Percentiles rank a stretch among this genome's conserved stretches.
Evolutionary conservation across 2,113 vertebrate genomes (phyloP).

Genomic region (Eptesicus fuscus): DNA sequence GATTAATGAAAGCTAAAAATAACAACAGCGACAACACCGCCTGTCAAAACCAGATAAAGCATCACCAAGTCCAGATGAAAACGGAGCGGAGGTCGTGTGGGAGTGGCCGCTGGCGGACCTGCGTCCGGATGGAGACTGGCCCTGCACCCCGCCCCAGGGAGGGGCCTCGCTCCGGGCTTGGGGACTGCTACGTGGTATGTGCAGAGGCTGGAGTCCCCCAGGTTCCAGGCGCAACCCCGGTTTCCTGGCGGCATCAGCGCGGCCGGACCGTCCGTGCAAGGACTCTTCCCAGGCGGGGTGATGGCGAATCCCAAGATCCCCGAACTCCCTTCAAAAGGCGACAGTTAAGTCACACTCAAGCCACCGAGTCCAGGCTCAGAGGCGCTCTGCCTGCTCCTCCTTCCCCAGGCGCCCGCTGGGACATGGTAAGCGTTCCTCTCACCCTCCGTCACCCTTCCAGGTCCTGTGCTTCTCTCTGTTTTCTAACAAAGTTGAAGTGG

Average conservation of each 20-base stretch:
- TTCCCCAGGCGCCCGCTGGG: not conserved
- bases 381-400: too few species aligned
- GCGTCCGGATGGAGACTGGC: too few species aligned
- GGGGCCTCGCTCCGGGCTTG: rapidly evolving
- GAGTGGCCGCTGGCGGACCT: rapidly evolving
- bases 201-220: rapidly evolving
- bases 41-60: conserved; percentile 40
- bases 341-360: not conserved
- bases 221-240: not conserved
- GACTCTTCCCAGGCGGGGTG: not conserved
- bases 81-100: rapidly evolving
- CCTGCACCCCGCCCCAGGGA: rapidly evolving
- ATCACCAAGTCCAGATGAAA: not conserved
- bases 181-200: rapidly evolving
- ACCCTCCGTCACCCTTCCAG: rapidly evolving
- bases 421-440: rapidly evolving
- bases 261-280: rapidly evolving
- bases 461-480: not conserved
- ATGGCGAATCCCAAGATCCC: rapidly evolving
- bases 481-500: not conserved
- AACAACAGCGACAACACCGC: conserved; percentile 62
- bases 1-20: conserved; percentile 70
- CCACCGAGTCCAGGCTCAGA: too few species aligned
- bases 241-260: rapidly evolving
- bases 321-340: not conserved